phyloP scores from a whole-genome alignment of 2,888 invertebrate species.

The Lycia hirtaria region DNA sequence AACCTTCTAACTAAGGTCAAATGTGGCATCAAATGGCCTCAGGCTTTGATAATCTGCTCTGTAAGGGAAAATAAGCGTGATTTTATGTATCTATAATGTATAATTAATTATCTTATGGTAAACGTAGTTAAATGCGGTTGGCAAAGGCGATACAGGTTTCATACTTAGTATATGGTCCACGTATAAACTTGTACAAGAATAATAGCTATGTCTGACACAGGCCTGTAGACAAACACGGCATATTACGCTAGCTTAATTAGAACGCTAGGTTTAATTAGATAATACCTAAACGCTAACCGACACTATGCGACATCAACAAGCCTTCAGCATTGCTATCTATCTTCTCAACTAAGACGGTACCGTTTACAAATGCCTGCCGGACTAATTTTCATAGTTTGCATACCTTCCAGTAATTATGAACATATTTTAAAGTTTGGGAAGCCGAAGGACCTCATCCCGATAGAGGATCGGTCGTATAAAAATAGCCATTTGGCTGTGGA shows the following conservation, averaged over 20 bases:
- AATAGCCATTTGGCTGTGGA: slow-evolving; percentile 68
- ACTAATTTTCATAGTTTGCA: slow-evolving; percentile 88
- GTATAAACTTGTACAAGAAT: no score
- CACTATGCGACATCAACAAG: slow-evolving; percentile 24
- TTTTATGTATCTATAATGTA: no score
- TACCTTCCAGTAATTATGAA: slow-evolving; percentile 89
- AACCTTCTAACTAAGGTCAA: no score
- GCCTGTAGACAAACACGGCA: slow-evolving; percentile 11
- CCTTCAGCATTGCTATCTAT: slow-evolving; percentile 4
- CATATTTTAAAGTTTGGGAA: slow-evolving; percentile 84
- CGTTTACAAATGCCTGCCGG: slow-evolving; percentile 81
- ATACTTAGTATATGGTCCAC: no score
- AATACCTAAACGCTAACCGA: slow-evolving; percentile 43
- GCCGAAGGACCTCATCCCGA: slow-evolving; percentile 61
- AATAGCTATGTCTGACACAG: slow-evolving; percentile 29
- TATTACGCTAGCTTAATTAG: slow-evolving; percentile 29
- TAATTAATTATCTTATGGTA: no score
- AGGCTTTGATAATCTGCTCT: no score
- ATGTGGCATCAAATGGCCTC: no score
- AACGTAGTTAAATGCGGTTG: no score
- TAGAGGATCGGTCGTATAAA: slow-evolving; percentile 56
- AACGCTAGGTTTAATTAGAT: slow-evolving; percentile 54
- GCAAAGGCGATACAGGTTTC: no score
- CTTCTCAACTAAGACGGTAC: background rate
- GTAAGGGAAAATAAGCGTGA: no score